phyloP scores from a whole-genome alignment of 2,888 invertebrate genomes.

The Malthinus seriepunctatus region DNA sequence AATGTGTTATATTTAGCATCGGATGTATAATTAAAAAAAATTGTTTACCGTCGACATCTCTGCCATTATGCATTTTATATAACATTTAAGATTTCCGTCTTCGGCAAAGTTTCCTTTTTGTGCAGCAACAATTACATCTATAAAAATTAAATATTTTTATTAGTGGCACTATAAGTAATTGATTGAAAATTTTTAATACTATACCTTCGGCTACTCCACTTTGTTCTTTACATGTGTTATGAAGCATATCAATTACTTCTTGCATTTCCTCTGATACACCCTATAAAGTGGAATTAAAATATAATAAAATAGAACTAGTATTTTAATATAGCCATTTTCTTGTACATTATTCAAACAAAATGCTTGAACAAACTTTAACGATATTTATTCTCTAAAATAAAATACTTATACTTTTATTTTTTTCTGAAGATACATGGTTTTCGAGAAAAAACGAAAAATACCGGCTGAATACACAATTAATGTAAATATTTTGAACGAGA shows the following conservation, averaged over 20 bases:
- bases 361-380: too few relatives aligned
- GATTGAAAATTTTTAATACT: slow-evolving; percentile 37
- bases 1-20: neutral
- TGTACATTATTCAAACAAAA: too few relatives aligned
- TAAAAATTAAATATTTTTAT: slow-evolving; percentile 17
- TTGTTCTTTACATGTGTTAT: slow-evolving; percentile 51
- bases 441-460: too few relatives aligned
- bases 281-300: slow-evolving; percentile 1
- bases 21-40: neutral
- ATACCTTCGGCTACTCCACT: slow-evolving; percentile 51
- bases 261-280: slow-evolving; percentile 45
- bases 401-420: too few relatives aligned
- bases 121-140: slow-evolving; percentile 44
- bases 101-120: slow-evolving; percentile 47
- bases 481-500: too few relatives aligned
- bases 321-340: too few relatives aligned
- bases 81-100: slow-evolving; percentile 49
- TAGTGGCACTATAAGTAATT: neutral
- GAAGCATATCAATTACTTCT: slow-evolving; percentile 49
- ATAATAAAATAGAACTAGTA: neutral
- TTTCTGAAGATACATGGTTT: too few relatives aligned
- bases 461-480: too few relatives aligned
- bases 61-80: slow-evolving; percentile 47
- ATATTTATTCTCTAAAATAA: too few relatives aligned
- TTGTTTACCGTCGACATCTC: slow-evolving; percentile 46